These are phyloP conservation scores for Hippopotamus amphibius DNA, from an alignment of 2,113 vertebrate genomes.

Conservation along the genomic window DNA sequence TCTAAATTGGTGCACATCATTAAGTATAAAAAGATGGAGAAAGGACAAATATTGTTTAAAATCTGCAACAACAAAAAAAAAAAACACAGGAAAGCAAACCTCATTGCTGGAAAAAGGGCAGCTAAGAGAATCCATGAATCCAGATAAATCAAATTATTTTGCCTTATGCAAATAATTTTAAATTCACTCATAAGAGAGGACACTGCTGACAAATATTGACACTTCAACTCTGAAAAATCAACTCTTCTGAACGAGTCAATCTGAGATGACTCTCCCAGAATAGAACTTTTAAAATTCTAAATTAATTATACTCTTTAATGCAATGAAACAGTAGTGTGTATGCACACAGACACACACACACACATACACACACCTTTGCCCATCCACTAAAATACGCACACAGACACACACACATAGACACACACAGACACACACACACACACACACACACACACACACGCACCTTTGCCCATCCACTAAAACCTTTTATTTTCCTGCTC, in stretches of 20 bases:
- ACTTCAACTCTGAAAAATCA: constrained; percentile 2
- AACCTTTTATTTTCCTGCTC: background rate
- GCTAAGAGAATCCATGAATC: background rate
- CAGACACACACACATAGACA: background rate
- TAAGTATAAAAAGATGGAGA: background rate
- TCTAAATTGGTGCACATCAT: background rate
- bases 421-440: background rate
- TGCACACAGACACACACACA: background rate
- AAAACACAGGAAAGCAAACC: background rate
- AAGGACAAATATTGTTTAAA: background rate
- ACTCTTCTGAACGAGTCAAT: background rate
- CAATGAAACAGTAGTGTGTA: background rate
- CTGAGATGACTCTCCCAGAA: background rate
- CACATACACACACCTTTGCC: background rate
- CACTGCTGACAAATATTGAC: background rate
- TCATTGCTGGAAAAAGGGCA: background rate
- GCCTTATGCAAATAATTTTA: background rate
- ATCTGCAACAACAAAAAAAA: background rate
- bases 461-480: background rate
- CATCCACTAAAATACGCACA: background rate
- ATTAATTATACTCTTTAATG: background rate
- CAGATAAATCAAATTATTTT: constrained; percentile 55
- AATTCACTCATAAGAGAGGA: background rate
- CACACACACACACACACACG: background rate
- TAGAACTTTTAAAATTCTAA: background rate